Percentiles rank a stretch among this genome's conserved stretches.
Evolutionary conservation across 2,113 vertebrate species (phyloP).

Genomic region (Cinclus cinclus): DNA sequence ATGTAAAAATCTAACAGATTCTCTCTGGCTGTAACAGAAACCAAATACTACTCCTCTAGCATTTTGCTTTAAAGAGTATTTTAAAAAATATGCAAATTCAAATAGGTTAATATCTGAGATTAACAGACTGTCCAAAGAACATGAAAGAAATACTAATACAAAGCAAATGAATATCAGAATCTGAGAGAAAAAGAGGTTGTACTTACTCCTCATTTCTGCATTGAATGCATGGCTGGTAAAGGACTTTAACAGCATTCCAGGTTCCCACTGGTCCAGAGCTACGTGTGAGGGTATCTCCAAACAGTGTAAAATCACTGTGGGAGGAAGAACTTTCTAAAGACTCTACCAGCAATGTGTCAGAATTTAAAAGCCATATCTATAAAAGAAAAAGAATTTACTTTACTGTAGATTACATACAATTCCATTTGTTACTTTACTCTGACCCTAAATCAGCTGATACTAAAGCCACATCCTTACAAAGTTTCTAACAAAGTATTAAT

Average conservation of each 20-base stretch:
- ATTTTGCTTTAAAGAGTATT: neutral
- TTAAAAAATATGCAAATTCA: neutral
- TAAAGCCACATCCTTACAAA: neutral
- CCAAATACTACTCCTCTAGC: neutral
- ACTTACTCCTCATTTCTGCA: conserved; percentile 86
- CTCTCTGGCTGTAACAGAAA: neutral
- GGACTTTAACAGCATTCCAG: conserved; percentile 83
- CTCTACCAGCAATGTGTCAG: conserved; percentile 86
- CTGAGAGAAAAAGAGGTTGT: neutral
- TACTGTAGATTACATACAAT: neutral
- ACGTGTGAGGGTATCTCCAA: conserved; percentile 47
- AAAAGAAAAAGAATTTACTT: conserved; percentile 28
- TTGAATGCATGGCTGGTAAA: conserved; percentile 84
- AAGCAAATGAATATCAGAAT: neutral
- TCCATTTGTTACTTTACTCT: neutral
- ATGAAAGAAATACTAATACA: neutral
- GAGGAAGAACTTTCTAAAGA: conserved; percentile 59
- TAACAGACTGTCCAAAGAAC: neutral
- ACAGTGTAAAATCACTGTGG: conserved; percentile 43
- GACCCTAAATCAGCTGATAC: neutral
- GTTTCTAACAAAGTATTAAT: neutral
- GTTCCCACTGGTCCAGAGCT: conserved; percentile 57
- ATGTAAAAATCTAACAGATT: neutral
- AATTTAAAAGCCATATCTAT: conserved; percentile 95
- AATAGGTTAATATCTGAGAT: neutral